Percentiles rank a stretch among this genome's conserved stretches.
These are phyloP conservation scores for Nephila pilipes DNA, from an alignment of 1,140 invertebrate species.

Conservation along the genomic window DNA sequence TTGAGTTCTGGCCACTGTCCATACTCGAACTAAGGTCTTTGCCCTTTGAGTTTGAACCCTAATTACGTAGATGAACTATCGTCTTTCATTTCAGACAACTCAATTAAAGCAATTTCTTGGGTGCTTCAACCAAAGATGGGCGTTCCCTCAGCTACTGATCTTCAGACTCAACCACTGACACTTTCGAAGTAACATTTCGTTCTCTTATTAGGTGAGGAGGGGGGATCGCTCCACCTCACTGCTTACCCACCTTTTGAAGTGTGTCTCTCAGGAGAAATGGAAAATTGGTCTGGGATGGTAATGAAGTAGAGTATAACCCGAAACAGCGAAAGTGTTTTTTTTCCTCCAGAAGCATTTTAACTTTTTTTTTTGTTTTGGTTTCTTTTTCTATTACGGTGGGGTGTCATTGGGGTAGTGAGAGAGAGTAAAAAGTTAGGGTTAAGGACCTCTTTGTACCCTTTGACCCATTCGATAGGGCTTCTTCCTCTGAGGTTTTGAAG, in stretches of 20 bases:
- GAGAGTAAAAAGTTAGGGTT: slow-evolving; percentile 4
- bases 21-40: neutral
- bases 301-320: slow-evolving; percentile 26
- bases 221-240: neutral
- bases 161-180: slow-evolving; percentile 45
- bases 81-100: slow-evolving; percentile 66
- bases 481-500: neutral
- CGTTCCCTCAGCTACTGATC: slow-evolving; percentile 45
- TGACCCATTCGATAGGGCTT: neutral
- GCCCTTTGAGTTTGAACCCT: slow-evolving; percentile 5
- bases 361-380: neutral
- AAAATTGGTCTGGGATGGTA: slow-evolving; percentile 17
- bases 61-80: slow-evolving; percentile 37
- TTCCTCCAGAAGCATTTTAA: too few species aligned
- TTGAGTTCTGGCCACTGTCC: slow-evolving; percentile 15
- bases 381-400: neutral
- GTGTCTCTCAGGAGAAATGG: neutral
- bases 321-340: slow-evolving; percentile 57
- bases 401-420: neutral
- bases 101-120: slow-evolving; percentile 49
- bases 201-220: neutral
- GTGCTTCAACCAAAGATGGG: slow-evolving; percentile 45
- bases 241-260: neutral
- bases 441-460: slow-evolving; percentile 1
- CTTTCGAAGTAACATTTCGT: neutral